Conservation (phyloP, 2,888 invertebrate species). For the Catotricha subobsoleta region DNA sequence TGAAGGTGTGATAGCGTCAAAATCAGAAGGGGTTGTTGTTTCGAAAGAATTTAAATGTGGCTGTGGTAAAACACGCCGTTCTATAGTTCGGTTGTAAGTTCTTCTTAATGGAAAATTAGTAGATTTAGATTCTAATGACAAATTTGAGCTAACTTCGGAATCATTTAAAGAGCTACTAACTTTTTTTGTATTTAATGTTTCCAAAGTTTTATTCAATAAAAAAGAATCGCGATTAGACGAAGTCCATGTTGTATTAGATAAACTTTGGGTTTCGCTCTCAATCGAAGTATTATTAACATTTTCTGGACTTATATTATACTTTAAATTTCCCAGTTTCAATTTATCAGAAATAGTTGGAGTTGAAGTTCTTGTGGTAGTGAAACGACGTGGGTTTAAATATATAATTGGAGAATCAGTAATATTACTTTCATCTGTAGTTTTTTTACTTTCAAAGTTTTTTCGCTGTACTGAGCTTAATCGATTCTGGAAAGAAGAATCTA, state of each 20-base stretch:
- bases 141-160: too few species aligned
- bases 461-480: background rate
- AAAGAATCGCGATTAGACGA: background rate
- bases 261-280: background rate
- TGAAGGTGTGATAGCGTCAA: too few species aligned
- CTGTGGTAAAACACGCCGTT: too few species aligned
- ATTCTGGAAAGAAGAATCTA: background rate
- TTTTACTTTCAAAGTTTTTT: background rate
- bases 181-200: too few species aligned
- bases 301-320: background rate
- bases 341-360: background rate
- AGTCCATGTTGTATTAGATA: background rate
- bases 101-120: too few species aligned
- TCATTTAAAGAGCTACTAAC: too few species aligned
- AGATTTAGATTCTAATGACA: too few species aligned
- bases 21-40: too few species aligned
- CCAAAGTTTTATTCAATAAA: too few species aligned
- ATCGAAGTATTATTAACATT: background rate
- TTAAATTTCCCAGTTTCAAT: background rate
- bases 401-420: conserved; percentile 6
- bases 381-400: background rate
- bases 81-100: too few species aligned
- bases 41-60: too few species aligned
- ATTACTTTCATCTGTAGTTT: background rate
- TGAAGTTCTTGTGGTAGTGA: background rate